Evolutionary conservation across 2,113 vertebrate genomes (phyloP), one percentile per base, ranked within the genome.

Genomic region (Thymallus thymallus): DNA sequence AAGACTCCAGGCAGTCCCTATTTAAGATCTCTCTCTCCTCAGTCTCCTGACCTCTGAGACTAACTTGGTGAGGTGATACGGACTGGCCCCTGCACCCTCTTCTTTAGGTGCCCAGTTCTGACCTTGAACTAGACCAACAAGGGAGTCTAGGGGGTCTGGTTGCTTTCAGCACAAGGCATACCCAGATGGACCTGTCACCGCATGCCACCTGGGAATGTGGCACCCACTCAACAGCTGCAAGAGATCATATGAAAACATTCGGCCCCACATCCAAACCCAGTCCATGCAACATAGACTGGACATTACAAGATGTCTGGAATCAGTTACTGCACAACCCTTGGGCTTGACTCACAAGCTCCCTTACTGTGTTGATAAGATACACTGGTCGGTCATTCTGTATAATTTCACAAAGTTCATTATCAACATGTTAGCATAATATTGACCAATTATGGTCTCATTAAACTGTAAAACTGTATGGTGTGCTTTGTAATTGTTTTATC

Each of bases 191-290:
- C 74, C 83, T 91, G 90, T 94, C 92, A 92, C 68, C 88, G 90
- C 89, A 87, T 92, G 90, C 84, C 90, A 91, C 82, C 87, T 84
- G 86, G 82, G 91, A 93, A 94, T 94, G 90, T 92, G 66, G 80
- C 92, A 94, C 90, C 91, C 86, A 91, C 91, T 94, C 88, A 87
- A 80, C 83, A 71, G 64, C 56, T 68, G 78, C 82, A 84, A 82
- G 84, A 80, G 75, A 55, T 55, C 71, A 73, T 74, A 84, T 82
- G 68, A 88, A 81, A 74, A 24, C 69, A 73, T 68, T 76, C 71
- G 76, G 51, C 68, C 80, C 74, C 51, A 35, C 78, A 82, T 69
- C 55, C 32, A 76, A 79, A 64, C 24, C 30, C 32, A 55, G 73
- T 71, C 63, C 73, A 23, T 70, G 5, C 77, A 79, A 63, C 72